phyloP scores from a whole-genome alignment of 2,888 invertebrate species.

The Autographa gamma region DNA sequence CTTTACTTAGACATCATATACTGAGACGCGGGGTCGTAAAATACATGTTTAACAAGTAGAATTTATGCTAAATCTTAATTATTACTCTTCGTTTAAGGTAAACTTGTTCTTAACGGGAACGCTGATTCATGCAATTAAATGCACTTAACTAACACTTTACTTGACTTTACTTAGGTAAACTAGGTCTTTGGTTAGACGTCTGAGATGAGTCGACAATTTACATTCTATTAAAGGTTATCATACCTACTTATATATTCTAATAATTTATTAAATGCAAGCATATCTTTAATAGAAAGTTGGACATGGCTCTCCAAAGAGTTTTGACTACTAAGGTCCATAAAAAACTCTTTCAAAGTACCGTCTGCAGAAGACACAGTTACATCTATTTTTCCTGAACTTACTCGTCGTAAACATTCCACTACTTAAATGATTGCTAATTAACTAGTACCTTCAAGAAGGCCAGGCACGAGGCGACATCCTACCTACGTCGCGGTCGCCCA shows the following conservation, averaged over 20 bases:
- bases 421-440: slow-evolving; percentile 49
- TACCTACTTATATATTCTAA: no score
- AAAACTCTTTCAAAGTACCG: no score
- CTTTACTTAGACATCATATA: slow-evolving; percentile 25
- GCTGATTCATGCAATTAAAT: slow-evolving; percentile 51
- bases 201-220: not conserved
- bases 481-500: slow-evolving; percentile 49
- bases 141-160: slow-evolving; percentile 15
- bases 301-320: no score
- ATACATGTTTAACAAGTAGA: slow-evolving; percentile 43
- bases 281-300: no score
- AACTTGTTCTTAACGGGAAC: slow-evolving; percentile 55
- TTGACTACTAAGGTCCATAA: no score
- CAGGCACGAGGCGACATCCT: slow-evolving; percentile 37
- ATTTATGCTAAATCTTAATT: slow-evolving; percentile 64
- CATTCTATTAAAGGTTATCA: slow-evolving; percentile 11
- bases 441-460: slow-evolving; percentile 39
- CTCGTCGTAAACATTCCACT: slow-evolving; percentile 31
- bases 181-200: not conserved
- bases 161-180: not conserved
- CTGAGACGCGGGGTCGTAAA: slow-evolving; percentile 20
- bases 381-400: slow-evolving; percentile 11
- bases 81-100: slow-evolving; percentile 57
- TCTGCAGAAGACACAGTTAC: no score
- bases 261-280: no score